These are phyloP conservation scores for Theocolax elegans DNA, from an alignment of 1,140 invertebrate genomes.

Conservation along the genomic window DNA sequence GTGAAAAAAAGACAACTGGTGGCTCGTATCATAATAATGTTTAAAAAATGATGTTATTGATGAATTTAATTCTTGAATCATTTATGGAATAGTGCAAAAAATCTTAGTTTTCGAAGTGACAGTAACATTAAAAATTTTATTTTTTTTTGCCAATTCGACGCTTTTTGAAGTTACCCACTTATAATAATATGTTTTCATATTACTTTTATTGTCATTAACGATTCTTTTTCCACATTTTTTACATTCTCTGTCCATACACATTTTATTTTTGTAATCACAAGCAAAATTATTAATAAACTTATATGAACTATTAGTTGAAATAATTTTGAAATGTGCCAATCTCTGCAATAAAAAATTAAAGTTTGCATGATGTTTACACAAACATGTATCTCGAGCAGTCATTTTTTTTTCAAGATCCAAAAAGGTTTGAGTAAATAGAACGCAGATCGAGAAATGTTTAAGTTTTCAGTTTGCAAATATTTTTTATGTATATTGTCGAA, in stretches of 20 bases:
- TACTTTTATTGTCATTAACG: slow-evolving; percentile 8
- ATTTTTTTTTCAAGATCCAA: slow-evolving; percentile 34
- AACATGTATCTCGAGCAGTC: slow-evolving; percentile 35
- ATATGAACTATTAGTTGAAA: neutral
- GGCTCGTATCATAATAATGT: slow-evolving; percentile 49
- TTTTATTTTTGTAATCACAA: neutral
- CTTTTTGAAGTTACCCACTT: slow-evolving; percentile 28
- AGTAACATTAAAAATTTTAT: slow-evolving; percentile 32
- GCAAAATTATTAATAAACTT: slow-evolving; percentile 9
- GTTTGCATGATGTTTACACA: slow-evolving; percentile 38
- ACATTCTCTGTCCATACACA: slow-evolving; percentile 20
- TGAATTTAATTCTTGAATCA: slow-evolving; percentile 33
- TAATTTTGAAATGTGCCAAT: slow-evolving; percentile 15
- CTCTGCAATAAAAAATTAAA: slow-evolving; percentile 32
- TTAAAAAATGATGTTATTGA: slow-evolving; percentile 39
- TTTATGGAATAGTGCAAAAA: slow-evolving; percentile 1
- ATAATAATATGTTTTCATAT: slow-evolving; percentile 14
- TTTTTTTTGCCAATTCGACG: slow-evolving; percentile 12
- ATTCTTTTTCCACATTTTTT: slow-evolving; percentile 26
- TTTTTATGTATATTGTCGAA: slow-evolving; percentile 33
- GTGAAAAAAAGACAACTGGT: slow-evolving; percentile 48
- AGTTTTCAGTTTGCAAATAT: slow-evolving; percentile 1
- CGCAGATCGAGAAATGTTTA: slow-evolving; percentile 33
- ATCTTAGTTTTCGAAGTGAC: slow-evolving; percentile 32
- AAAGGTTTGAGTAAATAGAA: slow-evolving; percentile 35